Conservation (phyloP, 2,888 invertebrate genomes). For the Coleophora deauratella region DNA sequence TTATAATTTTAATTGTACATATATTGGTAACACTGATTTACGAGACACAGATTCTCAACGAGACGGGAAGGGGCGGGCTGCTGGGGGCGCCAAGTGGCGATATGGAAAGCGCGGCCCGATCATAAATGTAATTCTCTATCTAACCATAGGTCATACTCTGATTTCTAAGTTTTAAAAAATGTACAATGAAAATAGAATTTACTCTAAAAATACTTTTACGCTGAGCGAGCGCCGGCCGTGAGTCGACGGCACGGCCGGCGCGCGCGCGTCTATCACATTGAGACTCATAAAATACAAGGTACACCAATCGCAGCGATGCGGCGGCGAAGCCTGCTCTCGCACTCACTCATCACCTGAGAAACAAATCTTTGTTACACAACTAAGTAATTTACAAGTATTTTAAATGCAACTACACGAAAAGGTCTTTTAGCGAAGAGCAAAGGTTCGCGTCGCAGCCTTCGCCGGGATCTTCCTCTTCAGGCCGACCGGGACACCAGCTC, state of each 20-base stretch:
- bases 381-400: slow-evolving; percentile 56
- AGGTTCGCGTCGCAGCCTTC: slow-evolving; percentile 87
- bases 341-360: slow-evolving; percentile 36
- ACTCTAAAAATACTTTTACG: slow-evolving; percentile 68
- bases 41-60: slow-evolving; percentile 62
- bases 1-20: slow-evolving; percentile 56
- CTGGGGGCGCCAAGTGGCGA: slow-evolving; percentile 31
- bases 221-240: slow-evolving; percentile 56
- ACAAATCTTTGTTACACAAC: slow-evolving; percentile 49
- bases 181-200: slow-evolving; percentile 73
- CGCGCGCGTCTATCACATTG: slow-evolving; percentile 69
- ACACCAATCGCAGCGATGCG: slow-evolving; percentile 24
- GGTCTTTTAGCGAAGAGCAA: slow-evolving; percentile 88
- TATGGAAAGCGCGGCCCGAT: slow-evolving; percentile 58
- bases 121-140: slow-evolving; percentile 70
- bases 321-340: slow-evolving; percentile 22
- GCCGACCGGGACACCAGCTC: slow-evolving; percentile 76
- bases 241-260: slow-evolving; percentile 59
- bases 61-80: slow-evolving; percentile 54
- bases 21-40: slow-evolving; percentile 63
- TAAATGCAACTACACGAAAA: slow-evolving; percentile 82
- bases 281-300: slow-evolving; percentile 64
- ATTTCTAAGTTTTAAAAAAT: slow-evolving; percentile 69
- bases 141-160: slow-evolving; percentile 66
- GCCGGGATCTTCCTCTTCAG: slow-evolving; percentile 80